These are phyloP conservation scores for Melozone crissalis DNA, from an alignment of 2,113 vertebrate species.

Conservation along the genomic window DNA sequence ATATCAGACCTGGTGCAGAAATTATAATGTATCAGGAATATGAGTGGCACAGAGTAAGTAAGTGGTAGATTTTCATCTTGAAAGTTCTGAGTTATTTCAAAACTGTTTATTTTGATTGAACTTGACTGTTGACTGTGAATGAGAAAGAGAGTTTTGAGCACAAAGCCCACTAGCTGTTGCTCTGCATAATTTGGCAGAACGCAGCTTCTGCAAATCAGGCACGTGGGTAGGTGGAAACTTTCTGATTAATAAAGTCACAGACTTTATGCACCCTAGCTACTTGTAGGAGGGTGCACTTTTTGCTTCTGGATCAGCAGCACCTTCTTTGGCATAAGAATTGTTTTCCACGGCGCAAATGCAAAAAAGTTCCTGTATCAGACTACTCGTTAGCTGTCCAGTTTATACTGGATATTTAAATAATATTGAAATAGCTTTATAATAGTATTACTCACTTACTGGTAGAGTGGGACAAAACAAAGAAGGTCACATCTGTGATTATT, in stretches of 20 bases:
- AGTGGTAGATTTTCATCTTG: not conserved
- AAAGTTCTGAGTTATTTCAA: not conserved
- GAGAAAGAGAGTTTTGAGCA: not conserved
- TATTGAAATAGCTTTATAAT: not conserved
- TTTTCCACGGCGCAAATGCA: not conserved
- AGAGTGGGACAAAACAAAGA: not conserved
- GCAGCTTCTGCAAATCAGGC: not conserved
- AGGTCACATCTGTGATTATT: not conserved
- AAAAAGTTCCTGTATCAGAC: not conserved
- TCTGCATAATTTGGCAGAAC: not conserved
- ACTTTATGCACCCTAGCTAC: not conserved
- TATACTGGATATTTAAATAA: not conserved
- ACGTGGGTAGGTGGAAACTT: not conserved
- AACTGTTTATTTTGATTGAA: constrained; percentile 14
- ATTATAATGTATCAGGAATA: not conserved
- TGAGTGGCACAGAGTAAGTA: not conserved
- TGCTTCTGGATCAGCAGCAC: not conserved
- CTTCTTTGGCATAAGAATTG: not conserved
- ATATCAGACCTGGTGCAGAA: not conserved
- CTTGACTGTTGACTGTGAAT: not conserved
- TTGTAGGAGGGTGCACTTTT: not conserved
- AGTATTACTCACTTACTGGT: not conserved
- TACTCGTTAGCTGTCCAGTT: not conserved
- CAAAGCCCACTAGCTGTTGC: not conserved
- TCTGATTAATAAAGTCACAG: not conserved